Evolutionary conservation across 2,888 invertebrate species (phyloP).

Genomic region (Plebejus anna): DNA sequence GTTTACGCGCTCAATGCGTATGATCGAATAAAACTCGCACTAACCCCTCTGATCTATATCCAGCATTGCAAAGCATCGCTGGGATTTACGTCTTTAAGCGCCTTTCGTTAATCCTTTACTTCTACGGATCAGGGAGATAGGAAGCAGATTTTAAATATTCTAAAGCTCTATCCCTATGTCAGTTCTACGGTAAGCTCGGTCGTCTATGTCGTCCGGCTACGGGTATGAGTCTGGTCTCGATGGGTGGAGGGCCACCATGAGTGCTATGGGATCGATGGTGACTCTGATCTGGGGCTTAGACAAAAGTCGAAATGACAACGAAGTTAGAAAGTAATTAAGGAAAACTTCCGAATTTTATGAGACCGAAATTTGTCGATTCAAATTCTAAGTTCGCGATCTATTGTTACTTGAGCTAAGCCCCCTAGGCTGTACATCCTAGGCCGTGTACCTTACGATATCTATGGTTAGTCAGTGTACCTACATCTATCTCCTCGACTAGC

Average conservation of each 20-base stretch:
- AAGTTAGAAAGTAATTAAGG: background rate
- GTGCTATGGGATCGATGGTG: constrained; percentile 41
- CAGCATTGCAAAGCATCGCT: constrained; percentile 61
- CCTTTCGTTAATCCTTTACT: constrained; percentile 55
- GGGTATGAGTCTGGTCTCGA: constrained; percentile 28
- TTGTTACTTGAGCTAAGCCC: background rate
- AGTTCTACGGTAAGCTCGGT: constrained; percentile 68
- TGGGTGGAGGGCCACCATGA: constrained; percentile 27
- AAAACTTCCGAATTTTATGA: too few species aligned
- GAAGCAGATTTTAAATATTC: constrained; percentile 58
- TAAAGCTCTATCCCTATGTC: constrained; percentile 60
- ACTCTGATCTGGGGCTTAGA: background rate
- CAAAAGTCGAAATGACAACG: constrained; percentile 29
- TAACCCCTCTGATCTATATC: constrained; percentile 38
- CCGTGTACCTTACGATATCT: constrained; percentile 76
- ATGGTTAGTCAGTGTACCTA: constrained; percentile 67
- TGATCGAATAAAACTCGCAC: too few species aligned
- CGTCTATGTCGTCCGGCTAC: constrained; percentile 29
- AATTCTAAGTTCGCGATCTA: background rate
- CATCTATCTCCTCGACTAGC: constrained; percentile 48
- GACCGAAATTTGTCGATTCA: background rate
- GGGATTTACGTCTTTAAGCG: constrained; percentile 55
- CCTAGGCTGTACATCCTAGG: constrained; percentile 55
- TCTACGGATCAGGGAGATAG: constrained; percentile 50
- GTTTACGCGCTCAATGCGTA: too few species aligned